Conservation (phyloP, 1,140 invertebrate genomes). For the Drosophila takahashii region DNA sequence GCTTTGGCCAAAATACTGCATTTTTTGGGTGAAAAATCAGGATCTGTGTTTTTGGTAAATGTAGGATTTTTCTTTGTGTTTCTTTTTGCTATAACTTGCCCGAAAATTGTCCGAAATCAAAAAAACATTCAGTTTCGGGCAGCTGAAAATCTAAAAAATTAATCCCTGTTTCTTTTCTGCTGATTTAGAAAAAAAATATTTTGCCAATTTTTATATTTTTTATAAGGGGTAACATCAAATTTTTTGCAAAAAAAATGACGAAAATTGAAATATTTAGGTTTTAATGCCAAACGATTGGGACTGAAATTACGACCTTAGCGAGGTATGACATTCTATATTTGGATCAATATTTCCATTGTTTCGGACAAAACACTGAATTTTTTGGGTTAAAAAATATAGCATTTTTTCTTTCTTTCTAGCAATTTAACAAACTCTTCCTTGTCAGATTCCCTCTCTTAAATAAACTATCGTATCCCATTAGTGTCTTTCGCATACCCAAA, state of each 20-base stretch:
- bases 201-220: neutral
- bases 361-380: neutral
- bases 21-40: no score
- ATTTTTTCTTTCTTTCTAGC: no score
- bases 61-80: no score
- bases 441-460: no score
- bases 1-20: no score
- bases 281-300: neutral
- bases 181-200: neutral
- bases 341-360: neutral
- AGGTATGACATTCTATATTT: neutral
- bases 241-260: neutral
- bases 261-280: neutral
- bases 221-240: neutral
- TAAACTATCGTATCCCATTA: no score
- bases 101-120: no score
- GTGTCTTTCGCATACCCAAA: slow-evolving; percentile 12
- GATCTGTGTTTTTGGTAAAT: no score
- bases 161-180: neutral
- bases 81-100: no score
- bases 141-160: neutral
- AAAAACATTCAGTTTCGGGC: neutral
- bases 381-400: no score
- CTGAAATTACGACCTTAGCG: neutral
- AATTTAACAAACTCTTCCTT: no score